Conservation (phyloP, 2,888 invertebrate genomes). For the Drosophila pullipes region DNA sequence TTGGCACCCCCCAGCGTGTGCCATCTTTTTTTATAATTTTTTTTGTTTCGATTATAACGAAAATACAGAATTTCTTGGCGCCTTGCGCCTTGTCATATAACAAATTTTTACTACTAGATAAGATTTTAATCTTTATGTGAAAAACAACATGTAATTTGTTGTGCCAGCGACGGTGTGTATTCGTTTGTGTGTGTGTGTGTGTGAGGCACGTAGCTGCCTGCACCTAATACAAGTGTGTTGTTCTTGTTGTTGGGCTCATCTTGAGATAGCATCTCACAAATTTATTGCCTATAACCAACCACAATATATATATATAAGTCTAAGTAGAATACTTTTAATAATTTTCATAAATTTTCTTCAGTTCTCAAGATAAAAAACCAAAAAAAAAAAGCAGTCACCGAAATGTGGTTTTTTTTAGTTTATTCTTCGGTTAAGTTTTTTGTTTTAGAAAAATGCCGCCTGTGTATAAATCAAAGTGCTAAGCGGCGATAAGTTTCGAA, state of each 20-base stretch:
- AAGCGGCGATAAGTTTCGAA: constrained; percentile 66
- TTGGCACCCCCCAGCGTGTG: constrained; percentile 83
- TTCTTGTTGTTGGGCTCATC: constrained; percentile 60
- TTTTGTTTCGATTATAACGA: constrained; percentile 61
- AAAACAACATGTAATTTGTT: constrained; percentile 83
- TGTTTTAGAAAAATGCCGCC: constrained; percentile 65
- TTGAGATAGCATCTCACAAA: constrained; percentile 80
- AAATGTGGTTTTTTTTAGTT: constrained; percentile 19
- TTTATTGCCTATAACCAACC: constrained; percentile 78
- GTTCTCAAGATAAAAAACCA: constrained; percentile 56
- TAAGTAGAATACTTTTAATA: constrained; percentile 80
- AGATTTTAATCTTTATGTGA: constrained; percentile 84
- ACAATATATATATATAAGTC: constrained; percentile 49
- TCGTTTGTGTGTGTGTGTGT: constrained; percentile 23
- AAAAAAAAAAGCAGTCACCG: constrained; percentile 33
- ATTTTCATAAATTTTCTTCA: constrained; percentile 77
- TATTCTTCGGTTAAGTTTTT: constrained; percentile 27
- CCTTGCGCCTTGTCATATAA: constrained; percentile 78
- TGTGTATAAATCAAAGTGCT: constrained; percentile 69
- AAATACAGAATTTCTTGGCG: constrained; percentile 68
- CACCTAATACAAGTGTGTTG: constrained; percentile 32
- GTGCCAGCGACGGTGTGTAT: constrained; percentile 39
- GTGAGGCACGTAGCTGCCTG: constrained; percentile 45
- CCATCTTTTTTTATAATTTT: constrained; percentile 56
- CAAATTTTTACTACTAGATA: constrained; percentile 82